Conservation (phyloP, 1,140 invertebrate genomes). For the Drosophila sproati region DNA sequence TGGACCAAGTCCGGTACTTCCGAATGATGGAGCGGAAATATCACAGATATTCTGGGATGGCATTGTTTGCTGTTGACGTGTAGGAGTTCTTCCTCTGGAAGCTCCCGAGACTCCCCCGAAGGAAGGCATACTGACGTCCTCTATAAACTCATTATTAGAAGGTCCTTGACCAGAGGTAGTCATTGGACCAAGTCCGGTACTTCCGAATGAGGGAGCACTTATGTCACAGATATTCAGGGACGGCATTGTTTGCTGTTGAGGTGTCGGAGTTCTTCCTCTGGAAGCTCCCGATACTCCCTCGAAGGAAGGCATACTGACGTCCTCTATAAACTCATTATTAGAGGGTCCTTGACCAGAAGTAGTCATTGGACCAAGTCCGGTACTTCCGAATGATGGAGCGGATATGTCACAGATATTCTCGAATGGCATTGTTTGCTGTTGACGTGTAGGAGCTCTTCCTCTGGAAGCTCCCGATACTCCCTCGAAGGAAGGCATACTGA, state of each 20-base stretch:
- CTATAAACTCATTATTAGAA: too few species aligned
- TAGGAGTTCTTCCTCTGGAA: too few species aligned
- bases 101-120: too few species aligned
- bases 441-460: neutral
- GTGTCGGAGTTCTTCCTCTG: neutral
- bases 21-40: conserved; percentile 6
- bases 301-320: conserved; percentile 14
- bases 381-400: conserved; percentile 5
- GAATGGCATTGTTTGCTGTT: conserved; percentile 4
- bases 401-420: conserved; percentile 6
- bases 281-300: neutral
- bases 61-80: too few species aligned
- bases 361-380: neutral
- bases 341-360: too few species aligned
- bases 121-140: too few species aligned
- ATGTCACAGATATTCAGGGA: too few species aligned
- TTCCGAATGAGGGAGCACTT: too few species aligned
- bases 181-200: too few species aligned
- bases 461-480: conserved; percentile 10
- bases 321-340: neutral
- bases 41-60: conserved; percentile 3
- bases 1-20: neutral
- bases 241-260: neutral
- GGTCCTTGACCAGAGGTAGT: too few species aligned
- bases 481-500: conserved; percentile 18